Percentiles rank a stretch among this genome's conserved stretches.
Evolutionary conservation across 1,140 invertebrate genomes (phyloP).

Genomic region (Dendrolimus kikuchii): DNA sequence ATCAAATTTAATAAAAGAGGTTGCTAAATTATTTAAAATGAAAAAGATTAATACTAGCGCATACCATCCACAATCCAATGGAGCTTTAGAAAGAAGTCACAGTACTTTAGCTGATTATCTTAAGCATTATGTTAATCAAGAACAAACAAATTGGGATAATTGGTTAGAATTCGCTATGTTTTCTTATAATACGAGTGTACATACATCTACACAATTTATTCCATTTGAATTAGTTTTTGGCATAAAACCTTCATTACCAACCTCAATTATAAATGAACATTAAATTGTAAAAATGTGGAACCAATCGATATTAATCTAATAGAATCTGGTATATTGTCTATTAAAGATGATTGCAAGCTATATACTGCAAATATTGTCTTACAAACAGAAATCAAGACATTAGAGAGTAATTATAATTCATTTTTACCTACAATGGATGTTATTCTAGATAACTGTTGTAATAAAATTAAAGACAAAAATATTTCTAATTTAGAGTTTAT

Average conservation of each 20-base stretch:
- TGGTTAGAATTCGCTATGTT: slow-evolving; percentile 59
- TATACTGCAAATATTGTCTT: too few species aligned
- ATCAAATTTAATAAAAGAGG: too few species aligned
- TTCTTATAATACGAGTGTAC: slow-evolving; percentile 57
- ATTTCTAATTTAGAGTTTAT: too few species aligned
- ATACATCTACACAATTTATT: slow-evolving; percentile 33
- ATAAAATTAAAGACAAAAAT: too few species aligned
- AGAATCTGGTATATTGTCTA: too few species aligned
- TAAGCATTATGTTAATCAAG: slow-evolving; percentile 40
- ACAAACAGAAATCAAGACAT: too few species aligned
- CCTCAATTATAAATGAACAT: slow-evolving; percentile 27
- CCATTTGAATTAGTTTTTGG: slow-evolving; percentile 65
- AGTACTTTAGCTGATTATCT: slow-evolving; percentile 47
- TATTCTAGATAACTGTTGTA: too few species aligned
- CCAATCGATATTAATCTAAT: too few species aligned
- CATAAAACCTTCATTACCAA: slow-evolving; percentile 32
- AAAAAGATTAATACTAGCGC: slow-evolving; percentile 40
- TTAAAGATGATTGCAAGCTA: too few species aligned
- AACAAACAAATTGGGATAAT: slow-evolving; percentile 60
- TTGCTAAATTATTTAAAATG: slow-evolving; percentile 36
- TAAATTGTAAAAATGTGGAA: too few species aligned
- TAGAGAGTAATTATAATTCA: too few species aligned
- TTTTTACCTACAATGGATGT: too few species aligned
- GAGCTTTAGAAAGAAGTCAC: slow-evolving; percentile 49
- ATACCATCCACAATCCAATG: slow-evolving; percentile 52